Evolutionary conservation across 2,797 vertebrate species (phyloP).

Genomic region (Danio aesculapii): DNA sequence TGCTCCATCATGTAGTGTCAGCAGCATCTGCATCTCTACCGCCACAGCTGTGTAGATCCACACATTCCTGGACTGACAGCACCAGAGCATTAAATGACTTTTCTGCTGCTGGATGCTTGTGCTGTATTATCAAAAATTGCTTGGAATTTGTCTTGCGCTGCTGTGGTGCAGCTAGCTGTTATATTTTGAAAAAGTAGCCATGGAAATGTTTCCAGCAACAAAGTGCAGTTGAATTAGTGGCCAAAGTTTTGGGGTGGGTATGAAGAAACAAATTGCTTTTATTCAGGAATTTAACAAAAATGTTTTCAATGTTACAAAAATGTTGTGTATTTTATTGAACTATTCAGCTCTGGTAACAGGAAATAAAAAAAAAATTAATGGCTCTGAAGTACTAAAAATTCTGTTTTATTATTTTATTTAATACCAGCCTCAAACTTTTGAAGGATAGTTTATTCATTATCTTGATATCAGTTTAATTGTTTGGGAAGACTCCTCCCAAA

Average conservation of each 20-base stretch:
- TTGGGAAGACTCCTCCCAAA: no score
- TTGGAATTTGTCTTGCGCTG: background rate
- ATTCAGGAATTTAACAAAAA: no score
- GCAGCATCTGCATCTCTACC: background rate
- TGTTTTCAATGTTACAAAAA: background rate
- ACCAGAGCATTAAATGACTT: slow-evolving; percentile 4
- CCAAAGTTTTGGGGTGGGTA: no score
- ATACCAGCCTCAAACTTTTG: no score
- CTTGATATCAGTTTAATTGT: no score
- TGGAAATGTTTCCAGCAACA: background rate
- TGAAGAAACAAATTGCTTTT: no score
- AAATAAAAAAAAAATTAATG: no score
- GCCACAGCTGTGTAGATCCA: slow-evolving; percentile 34
- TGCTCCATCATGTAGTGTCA: slow-evolving; percentile 29
- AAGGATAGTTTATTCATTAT: no score
- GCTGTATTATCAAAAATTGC: slow-evolving; percentile 12
- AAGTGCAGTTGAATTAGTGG: background rate
- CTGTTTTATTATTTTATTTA: no score
- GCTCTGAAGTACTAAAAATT: no score
- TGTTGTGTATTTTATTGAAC: no score
- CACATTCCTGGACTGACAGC: slow-evolving; percentile 35
- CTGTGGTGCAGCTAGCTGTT: background rate
- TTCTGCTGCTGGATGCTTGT: slow-evolving; percentile 5
- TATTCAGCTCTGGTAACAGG: no score
- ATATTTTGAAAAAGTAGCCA: background rate